Conservation (phyloP, 1,140 invertebrate genomes). For the Drosophila ananassae region DNA sequence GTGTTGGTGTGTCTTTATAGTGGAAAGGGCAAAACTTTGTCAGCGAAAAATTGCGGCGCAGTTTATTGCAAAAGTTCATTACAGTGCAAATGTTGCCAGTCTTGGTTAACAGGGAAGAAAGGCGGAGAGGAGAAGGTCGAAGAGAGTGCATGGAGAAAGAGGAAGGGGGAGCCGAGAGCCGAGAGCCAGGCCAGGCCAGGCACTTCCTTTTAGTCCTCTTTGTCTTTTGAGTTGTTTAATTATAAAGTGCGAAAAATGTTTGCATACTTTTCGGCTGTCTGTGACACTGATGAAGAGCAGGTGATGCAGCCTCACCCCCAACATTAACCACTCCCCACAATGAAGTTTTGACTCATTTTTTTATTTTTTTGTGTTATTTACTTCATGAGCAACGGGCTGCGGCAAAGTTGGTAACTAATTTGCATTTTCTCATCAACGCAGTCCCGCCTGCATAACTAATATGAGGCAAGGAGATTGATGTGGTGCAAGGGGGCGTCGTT, state of each 20-base stretch:
- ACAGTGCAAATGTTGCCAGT: constrained; percentile 78
- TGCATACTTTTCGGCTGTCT: constrained; percentile 75
- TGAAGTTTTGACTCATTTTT: constrained; percentile 24
- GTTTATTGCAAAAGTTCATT: constrained; percentile 82
- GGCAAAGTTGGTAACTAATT: constrained; percentile 79
- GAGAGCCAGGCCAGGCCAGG: not conserved
- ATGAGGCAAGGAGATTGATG: constrained; percentile 31
- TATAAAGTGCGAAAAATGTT: constrained; percentile 82
- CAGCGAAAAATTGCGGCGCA: constrained; percentile 81
- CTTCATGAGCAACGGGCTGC: constrained; percentile 45
- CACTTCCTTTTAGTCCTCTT: constrained; percentile 63
- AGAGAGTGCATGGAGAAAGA: not conserved
- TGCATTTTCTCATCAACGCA: constrained; percentile 80
- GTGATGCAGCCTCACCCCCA: constrained; percentile 42
- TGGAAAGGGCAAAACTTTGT: constrained; percentile 68
- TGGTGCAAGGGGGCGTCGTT: not conserved
- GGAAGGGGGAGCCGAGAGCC: not conserved
- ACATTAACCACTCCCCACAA: not conserved
- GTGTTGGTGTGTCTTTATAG: constrained; percentile 10
- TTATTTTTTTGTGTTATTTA: constrained; percentile 52
- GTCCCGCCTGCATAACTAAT: constrained; percentile 75
- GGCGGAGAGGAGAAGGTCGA: not conserved
- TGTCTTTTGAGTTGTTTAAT: constrained; percentile 79
- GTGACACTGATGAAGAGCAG: constrained; percentile 78
- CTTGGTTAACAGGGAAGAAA: constrained; percentile 33